Conservation (phyloP, 2,797 vertebrate genomes). For the Danio albolineatus region DNA sequence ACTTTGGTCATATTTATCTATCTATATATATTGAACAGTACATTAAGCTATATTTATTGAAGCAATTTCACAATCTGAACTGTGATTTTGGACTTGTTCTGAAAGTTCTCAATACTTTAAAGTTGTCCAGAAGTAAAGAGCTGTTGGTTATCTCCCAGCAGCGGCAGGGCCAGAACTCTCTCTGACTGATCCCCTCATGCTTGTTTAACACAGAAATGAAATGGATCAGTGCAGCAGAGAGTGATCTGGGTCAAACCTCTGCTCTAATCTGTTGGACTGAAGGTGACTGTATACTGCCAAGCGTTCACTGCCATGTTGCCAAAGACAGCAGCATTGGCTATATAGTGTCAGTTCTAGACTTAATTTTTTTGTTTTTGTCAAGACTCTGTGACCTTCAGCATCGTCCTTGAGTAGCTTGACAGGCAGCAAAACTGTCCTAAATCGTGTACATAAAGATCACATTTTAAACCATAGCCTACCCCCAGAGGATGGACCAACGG, state of each 20-base stretch:
- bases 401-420: background rate
- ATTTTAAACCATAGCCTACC: background rate
- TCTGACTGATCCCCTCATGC: conserved; percentile 33
- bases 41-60: too few species aligned
- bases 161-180: background rate
- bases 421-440: background rate
- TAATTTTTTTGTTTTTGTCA: background rate
- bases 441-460: background rate
- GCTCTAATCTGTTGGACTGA: conserved; percentile 14
- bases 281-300: conserved; percentile 4
- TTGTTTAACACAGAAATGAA: conserved; percentile 29
- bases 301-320: background rate
- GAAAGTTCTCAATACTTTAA: background rate
- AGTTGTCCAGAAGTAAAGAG: background rate
- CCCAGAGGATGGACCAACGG: background rate
- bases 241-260: conserved; percentile 21
- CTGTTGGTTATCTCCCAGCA: background rate
- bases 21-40: too few species aligned
- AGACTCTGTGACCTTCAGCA: conserved; percentile 13
- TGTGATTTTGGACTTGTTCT: background rate
- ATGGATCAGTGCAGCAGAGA: conserved; percentile 29
- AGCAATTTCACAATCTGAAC: background rate
- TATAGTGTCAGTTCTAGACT: background rate
- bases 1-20: too few species aligned
- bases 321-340: background rate